Percentiles rank a stretch among this genome's conserved stretches.
Evolutionary conservation across 2,797 vertebrate species (phyloP).

Genomic region (Eidolon dupreanum): DNA sequence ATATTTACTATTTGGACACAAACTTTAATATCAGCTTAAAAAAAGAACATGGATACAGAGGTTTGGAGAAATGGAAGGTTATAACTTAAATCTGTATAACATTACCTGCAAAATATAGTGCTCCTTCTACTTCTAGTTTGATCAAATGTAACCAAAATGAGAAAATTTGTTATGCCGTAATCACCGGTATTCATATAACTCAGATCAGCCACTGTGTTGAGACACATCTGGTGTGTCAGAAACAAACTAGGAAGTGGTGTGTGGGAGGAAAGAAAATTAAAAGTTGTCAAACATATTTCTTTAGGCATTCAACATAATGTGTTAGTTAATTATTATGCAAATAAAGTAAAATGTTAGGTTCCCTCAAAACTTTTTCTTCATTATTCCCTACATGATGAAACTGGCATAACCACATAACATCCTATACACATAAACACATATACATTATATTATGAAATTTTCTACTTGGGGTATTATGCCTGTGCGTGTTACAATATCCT

Average conservation of each 20-base stretch:
- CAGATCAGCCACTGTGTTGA: slow-evolving; percentile 66
- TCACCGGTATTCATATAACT: slow-evolving; percentile 61
- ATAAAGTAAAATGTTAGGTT: slow-evolving; percentile 42
- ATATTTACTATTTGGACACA: not conserved
- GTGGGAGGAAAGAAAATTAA: slow-evolving; percentile 68
- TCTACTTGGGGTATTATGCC: not conserved
- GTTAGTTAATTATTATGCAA: slow-evolving; percentile 68
- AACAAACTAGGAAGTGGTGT: slow-evolving; percentile 74
- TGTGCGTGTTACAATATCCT: not conserved
- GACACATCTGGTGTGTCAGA: slow-evolving; percentile 72
- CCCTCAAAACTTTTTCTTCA: slow-evolving; percentile 15
- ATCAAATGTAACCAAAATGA: slow-evolving; percentile 19
- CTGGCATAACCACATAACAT: not conserved
- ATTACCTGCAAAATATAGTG: not conserved
- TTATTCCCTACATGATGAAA: not conserved
- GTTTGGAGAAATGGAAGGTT: not conserved
- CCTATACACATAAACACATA: not conserved
- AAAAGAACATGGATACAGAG: not conserved
- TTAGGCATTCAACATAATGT: slow-evolving; percentile 69
- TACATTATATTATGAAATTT: not conserved
- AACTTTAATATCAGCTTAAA: not conserved
- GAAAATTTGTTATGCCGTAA: not conserved
- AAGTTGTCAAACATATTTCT: slow-evolving; percentile 81
- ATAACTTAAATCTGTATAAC: not conserved
- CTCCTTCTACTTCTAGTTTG: not conserved